phyloP scores from a whole-genome alignment of 2,888 invertebrate species.

The Ferdinandea cuprea region DNA sequence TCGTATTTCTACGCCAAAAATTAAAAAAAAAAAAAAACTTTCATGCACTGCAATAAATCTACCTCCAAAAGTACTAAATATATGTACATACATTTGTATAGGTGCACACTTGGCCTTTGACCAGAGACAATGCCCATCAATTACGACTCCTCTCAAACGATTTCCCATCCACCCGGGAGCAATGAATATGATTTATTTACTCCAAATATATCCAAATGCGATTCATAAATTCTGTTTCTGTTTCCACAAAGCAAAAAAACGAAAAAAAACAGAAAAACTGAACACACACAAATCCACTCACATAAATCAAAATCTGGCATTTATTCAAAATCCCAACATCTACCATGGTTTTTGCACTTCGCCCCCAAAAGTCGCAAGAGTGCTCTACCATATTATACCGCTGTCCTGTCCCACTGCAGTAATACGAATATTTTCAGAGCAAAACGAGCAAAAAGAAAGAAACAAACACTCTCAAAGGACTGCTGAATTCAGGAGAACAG shows the following conservation, averaged over 20 bases:
- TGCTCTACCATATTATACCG: constrained; percentile 20
- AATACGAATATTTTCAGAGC: constrained; percentile 29
- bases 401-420: constrained; percentile 43
- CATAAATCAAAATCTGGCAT: constrained; percentile 73
- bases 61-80: background rate
- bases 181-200: constrained; percentile 68
- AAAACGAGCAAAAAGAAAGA: background rate
- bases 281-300: constrained; percentile 18
- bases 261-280: constrained; percentile 16
- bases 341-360: constrained; percentile 48
- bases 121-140: constrained; percentile 41
- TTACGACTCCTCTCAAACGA: constrained; percentile 30
- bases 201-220: constrained; percentile 62
- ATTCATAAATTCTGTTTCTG: constrained; percentile 63
- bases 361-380: constrained; percentile 3
- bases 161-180: constrained; percentile 45
- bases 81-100: too few species aligned
- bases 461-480: constrained; percentile 30
- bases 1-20: too few species aligned
- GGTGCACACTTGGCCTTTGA: constrained; percentile 4
- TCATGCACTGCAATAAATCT: background rate
- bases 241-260: constrained; percentile 13
- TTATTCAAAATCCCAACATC: constrained; percentile 67
- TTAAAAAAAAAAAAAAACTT: too few species aligned
- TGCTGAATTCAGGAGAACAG: constrained; percentile 63